Evolutionary conservation across 2,113 vertebrate genomes (phyloP).

Genomic region (Dendrocopos noguchii): DNA sequence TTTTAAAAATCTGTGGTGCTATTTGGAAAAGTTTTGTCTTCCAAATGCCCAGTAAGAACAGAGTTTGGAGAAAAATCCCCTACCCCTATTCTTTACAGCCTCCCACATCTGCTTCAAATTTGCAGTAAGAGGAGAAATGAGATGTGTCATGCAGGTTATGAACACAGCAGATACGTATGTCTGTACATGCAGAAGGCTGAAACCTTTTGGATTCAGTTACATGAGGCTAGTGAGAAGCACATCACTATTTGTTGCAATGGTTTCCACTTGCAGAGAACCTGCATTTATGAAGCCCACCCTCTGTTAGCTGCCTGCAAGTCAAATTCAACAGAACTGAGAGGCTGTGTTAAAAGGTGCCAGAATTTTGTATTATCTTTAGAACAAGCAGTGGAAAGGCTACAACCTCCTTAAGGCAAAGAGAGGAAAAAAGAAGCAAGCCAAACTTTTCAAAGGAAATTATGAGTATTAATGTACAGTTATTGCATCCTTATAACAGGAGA

Average conservation of each 20-base stretch:
- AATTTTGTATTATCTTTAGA: not conserved
- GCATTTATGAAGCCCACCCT: not conserved
- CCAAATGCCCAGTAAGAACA: not conserved
- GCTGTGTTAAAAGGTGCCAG: not conserved
- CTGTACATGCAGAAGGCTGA: not conserved
- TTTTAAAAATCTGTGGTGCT: not conserved
- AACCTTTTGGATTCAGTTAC: not conserved
- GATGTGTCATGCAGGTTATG: not conserved
- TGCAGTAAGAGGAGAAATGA: not conserved
- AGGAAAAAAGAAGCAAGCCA: not conserved
- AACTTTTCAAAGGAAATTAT: not conserved
- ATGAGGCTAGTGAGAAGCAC: not conserved
- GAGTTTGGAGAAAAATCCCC: not conserved
- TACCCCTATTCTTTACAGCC: not conserved
- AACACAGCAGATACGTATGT: not conserved
- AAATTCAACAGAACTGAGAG: not conserved
- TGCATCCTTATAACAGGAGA: not conserved
- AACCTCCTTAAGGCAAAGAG: not conserved
- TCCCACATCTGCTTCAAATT: constrained; percentile 22
- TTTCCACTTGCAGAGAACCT: not conserved
- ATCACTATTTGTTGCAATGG: not conserved
- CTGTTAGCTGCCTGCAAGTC: not conserved
- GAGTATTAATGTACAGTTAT: not conserved
- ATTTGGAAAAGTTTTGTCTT: not conserved
- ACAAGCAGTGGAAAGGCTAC: not conserved